These are phyloP conservation scores for Mactromeris polynyma DNA, from an alignment of 2,888 invertebrate genomes.

Conservation along the genomic window DNA sequence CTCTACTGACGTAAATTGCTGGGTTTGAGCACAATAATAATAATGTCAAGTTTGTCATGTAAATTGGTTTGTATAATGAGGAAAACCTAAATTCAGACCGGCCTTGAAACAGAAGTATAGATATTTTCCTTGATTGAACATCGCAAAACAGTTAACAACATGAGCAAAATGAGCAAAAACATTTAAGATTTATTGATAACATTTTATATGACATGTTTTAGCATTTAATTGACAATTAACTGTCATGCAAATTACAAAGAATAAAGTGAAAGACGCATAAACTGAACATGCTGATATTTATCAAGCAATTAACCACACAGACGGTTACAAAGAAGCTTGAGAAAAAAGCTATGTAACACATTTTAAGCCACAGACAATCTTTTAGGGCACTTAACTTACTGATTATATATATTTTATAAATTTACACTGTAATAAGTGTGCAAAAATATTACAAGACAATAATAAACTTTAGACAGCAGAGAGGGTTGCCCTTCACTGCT, in stretches of 20 bases:
- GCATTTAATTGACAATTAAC: neutral
- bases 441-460: no score
- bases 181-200: neutral
- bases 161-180: neutral
- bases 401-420: no score
- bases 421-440: no score
- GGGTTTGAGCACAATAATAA: no score
- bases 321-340: no score
- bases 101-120: neutral
- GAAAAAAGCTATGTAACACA: no score
- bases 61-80: neutral
- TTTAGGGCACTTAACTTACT: no score
- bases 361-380: no score
- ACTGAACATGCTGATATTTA: neutral
- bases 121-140: neutral
- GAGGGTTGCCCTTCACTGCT: no score
- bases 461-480: no score
- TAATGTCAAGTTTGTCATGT: no score
- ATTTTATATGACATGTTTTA: neutral
- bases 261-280: neutral
- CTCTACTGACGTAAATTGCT: no score
- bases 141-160: neutral
- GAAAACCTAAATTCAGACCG: neutral
- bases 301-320: neutral
- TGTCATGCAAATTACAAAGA: neutral